phyloP scores from a whole-genome alignment of 2,888 invertebrate species.

The Drepana falcataria region DNA sequence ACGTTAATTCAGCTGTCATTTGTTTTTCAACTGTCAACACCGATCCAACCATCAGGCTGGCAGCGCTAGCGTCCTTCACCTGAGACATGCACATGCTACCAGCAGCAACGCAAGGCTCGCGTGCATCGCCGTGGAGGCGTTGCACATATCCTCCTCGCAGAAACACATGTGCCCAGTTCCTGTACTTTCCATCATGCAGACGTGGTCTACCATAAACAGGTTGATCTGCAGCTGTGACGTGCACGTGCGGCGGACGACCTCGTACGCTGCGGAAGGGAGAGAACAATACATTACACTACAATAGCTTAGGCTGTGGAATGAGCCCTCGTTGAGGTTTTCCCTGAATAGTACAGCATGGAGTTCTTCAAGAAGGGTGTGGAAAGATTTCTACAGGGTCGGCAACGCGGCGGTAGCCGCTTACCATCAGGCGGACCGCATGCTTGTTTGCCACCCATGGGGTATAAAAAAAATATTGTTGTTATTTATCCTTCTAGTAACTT shows the following conservation, averaged over 20 bases:
- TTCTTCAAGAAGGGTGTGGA: too few species aligned
- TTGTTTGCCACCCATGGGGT: too few species aligned
- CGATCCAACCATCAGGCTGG: constrained; percentile 34
- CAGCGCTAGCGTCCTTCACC: constrained; percentile 60
- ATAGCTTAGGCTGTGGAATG: too few species aligned
- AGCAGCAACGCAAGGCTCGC: constrained; percentile 39
- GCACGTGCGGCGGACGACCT: constrained; percentile 94
- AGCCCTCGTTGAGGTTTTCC: too few species aligned
- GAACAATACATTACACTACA: too few species aligned
- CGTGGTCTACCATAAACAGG: constrained; percentile 98
- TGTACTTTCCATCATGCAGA: constrained; percentile 99
- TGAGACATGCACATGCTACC: constrained; percentile 70
- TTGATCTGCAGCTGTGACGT: constrained; percentile 96
- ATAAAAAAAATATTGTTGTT: too few species aligned
- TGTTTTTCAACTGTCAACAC: constrained; percentile 25
- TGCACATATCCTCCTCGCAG: constrained; percentile 98
- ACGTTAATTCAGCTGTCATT: constrained; percentile 2
- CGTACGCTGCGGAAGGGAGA: constrained; percentile 84
- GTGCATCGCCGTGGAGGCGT: constrained; percentile 61
- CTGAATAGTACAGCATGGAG: too few species aligned
- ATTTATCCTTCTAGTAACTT: too few species aligned
- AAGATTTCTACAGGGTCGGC: too few species aligned
- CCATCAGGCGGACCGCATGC: too few species aligned
- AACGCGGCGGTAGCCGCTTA: too few species aligned
- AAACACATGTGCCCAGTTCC: constrained; percentile 99